Evolutionary conservation across 2,888 invertebrate species (phyloP).

Genomic region (Rhingia campestris): DNA sequence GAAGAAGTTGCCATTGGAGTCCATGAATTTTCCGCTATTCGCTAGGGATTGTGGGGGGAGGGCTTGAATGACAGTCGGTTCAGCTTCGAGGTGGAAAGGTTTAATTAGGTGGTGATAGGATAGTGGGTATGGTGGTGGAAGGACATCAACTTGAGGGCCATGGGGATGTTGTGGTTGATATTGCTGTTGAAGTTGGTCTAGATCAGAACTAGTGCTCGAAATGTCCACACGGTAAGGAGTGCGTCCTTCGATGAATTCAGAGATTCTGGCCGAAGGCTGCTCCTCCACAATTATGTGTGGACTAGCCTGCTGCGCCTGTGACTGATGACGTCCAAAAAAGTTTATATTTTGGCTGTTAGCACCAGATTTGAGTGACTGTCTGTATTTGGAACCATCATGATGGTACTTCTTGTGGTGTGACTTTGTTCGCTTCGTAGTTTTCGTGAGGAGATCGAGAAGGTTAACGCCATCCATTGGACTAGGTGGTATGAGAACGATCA

Average conservation of each 20-base stretch:
- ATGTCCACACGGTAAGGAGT: constrained; percentile 89
- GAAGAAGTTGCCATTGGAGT: constrained; percentile 62
- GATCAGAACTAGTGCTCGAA: constrained; percentile 77
- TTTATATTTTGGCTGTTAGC: constrained; percentile 53
- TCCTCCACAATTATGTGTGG: constrained; percentile 63
- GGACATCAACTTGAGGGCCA: constrained; percentile 81
- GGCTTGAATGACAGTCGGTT: constrained; percentile 79
- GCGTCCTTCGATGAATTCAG: constrained; percentile 87
- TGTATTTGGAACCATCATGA: constrained; percentile 67
- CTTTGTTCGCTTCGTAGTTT: constrained; percentile 77
- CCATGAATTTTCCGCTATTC: constrained; percentile 54
- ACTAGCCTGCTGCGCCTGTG: constrained; percentile 32
- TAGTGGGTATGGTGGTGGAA: constrained; percentile 80
- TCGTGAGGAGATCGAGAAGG: constrained; percentile 79
- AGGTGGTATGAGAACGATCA: constrained; percentile 87
- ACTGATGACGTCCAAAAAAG: constrained; percentile 53
- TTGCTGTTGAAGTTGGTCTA: constrained; percentile 60
- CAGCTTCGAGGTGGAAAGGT: constrained; percentile 81
- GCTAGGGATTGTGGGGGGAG: constrained; percentile 77
- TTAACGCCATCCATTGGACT: constrained; percentile 78
- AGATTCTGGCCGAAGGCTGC: constrained; percentile 60
- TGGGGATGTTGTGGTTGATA: constrained; percentile 77
- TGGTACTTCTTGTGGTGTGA: constrained; percentile 70
- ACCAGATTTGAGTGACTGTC: constrained; percentile 72
- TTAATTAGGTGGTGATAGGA: constrained; percentile 79